Conservation (phyloP, 2,888 invertebrate genomes). For the Latheticus oryzae region DNA sequence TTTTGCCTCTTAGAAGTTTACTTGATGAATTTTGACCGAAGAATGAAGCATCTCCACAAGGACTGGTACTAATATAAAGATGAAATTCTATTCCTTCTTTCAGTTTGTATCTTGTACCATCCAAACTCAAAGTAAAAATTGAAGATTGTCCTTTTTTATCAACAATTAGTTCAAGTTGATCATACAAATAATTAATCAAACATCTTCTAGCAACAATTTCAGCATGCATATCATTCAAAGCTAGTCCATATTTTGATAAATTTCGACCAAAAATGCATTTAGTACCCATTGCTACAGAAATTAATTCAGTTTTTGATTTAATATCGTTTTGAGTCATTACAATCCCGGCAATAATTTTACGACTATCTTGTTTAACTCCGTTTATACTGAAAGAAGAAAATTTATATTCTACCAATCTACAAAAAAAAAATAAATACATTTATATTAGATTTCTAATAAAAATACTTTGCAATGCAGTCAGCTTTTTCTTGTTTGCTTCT, state of each 20-base stretch:
- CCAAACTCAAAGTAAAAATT: constrained; percentile 65
- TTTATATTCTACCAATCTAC: too few species aligned
- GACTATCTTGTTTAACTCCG: too few species aligned
- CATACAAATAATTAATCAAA: constrained; percentile 83
- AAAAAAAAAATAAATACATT: too few species aligned
- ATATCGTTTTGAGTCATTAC: not conserved
- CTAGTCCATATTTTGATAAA: not conserved
- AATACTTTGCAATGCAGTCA: too few species aligned
- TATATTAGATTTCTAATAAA: too few species aligned
- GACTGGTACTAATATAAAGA: constrained; percentile 96
- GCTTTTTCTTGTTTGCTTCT: too few species aligned
- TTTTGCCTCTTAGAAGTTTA: constrained; percentile 90
- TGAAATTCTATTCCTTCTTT: constrained; percentile 86
- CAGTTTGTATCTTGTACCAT: constrained; percentile 72
- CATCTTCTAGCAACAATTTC: constrained; percentile 92
- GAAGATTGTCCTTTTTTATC: constrained; percentile 43
- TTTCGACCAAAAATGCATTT: not conserved
- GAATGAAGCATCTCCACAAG: constrained; percentile 96
- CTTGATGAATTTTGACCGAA: constrained; percentile 88
- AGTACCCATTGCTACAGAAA: not conserved
- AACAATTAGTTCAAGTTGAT: constrained; percentile 75
- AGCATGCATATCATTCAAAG: constrained; percentile 93
- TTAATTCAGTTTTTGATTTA: not conserved
- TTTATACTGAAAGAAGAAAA: too few species aligned
- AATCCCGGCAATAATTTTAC: not conserved